Percentiles rank a stretch among this genome's conserved stretches.
These are phyloP conservation scores for Brenthis daphne DNA, from an alignment of 2,888 invertebrate genomes.

Conservation along the genomic window DNA sequence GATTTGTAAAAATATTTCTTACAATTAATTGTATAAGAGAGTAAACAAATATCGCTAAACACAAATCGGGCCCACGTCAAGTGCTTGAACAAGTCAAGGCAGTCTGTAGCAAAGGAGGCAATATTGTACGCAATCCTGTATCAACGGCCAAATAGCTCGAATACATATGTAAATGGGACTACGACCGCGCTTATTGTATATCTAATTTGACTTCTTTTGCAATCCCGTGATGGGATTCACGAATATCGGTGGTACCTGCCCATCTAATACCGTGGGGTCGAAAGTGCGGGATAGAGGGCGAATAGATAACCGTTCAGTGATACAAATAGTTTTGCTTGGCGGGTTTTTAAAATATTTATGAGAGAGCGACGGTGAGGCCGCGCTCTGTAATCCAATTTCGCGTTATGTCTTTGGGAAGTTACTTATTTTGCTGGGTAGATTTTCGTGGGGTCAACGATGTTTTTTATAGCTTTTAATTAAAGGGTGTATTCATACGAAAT, in stretches of 20 bases:
- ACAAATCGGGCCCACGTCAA: conserved; percentile 53
- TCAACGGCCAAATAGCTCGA: conserved; percentile 76
- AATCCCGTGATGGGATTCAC: conserved; percentile 76
- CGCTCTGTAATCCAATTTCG: conserved; percentile 79
- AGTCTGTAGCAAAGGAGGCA: conserved; percentile 62
- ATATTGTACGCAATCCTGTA: conserved; percentile 78
- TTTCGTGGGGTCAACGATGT: conserved; percentile 64
- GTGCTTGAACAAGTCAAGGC: conserved; percentile 48
- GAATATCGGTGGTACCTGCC: conserved; percentile 74
- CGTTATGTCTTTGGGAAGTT: conserved; percentile 79
- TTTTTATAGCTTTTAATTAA: conserved; percentile 77
- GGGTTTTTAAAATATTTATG: conserved; percentile 81
- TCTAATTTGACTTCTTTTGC: conserved; percentile 81
- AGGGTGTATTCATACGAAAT: conserved; percentile 40
- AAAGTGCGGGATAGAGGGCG: conserved; percentile 63
- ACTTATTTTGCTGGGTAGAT: conserved; percentile 67
- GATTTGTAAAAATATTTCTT: too few relatives aligned
- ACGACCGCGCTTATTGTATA: conserved; percentile 79
- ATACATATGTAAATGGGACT: conserved; percentile 80
- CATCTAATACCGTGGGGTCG: conserved; percentile 64
- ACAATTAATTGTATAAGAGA: conserved; percentile 32
- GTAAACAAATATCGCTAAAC: conserved; percentile 43
- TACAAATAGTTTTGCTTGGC: conserved; percentile 64
- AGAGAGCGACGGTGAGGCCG: conserved; percentile 65
- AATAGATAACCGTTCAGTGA: conserved; percentile 57